phyloP scores from a whole-genome alignment of 2,888 invertebrate species.

The Lasioglossum marginatum region DNA sequence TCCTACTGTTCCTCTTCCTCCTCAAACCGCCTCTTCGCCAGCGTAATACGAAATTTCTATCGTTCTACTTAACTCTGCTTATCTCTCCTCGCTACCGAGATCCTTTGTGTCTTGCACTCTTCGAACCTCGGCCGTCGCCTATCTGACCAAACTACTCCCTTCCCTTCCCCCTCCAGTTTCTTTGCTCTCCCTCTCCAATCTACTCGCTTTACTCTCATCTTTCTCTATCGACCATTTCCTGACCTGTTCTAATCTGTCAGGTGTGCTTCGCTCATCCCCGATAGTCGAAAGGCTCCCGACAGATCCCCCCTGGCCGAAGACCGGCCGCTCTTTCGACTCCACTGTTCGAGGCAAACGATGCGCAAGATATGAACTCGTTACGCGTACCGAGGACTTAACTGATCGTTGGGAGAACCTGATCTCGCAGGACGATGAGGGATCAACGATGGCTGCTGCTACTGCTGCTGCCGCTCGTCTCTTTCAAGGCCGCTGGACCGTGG shows the following conservation, averaged over 20 bases:
- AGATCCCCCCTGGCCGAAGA: conserved; percentile 35
- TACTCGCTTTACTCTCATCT: background rate
- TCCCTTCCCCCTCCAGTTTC: background rate
- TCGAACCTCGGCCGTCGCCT: background rate
- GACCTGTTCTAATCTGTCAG: conserved; percentile 31
- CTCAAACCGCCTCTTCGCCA: conserved; percentile 33
- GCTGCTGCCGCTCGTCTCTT: conserved; percentile 12
- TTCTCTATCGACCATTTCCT: conserved; percentile 1
- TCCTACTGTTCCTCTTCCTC: background rate
- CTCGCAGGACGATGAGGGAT: conserved; percentile 61
- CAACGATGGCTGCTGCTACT: conserved; percentile 31
- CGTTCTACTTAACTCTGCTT: conserved; percentile 44
- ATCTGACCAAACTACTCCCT: conserved; percentile 9
- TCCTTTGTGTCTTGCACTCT: conserved; percentile 10
- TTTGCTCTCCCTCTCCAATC: background rate
- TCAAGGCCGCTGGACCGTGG: conserved; percentile 32
- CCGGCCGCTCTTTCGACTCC: conserved; percentile 41
- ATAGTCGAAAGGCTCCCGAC: conserved; percentile 11
- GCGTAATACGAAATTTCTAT: conserved; percentile 45
- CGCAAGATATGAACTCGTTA: conserved; percentile 79
- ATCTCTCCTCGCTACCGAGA: conserved; percentile 33
- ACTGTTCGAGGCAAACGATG: conserved; percentile 78
- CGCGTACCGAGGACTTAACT: conserved; percentile 71
- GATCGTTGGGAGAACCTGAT: conserved; percentile 71
- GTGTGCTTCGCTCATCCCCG: conserved; percentile 35